Base-by-base conservation (phyloP, 2,888 invertebrate genomes). In the Agrochola circellaris region DNA sequence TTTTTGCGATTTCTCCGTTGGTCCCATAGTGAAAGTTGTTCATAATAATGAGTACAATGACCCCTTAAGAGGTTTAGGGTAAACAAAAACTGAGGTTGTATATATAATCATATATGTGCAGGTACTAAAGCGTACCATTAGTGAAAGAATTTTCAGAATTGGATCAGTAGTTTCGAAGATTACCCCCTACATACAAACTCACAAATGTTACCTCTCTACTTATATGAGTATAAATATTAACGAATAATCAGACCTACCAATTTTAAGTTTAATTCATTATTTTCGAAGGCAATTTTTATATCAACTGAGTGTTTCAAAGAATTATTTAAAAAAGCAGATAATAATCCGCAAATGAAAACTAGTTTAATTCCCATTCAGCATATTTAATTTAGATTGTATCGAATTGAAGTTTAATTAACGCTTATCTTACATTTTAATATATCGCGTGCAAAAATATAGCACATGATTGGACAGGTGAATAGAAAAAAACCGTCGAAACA, bases 371-470 rank as follows among this genome's bases (percentile, higher is more conserved):
- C 3, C 1, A 61, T 42, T 64, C 58, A 68, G 42, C 15, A 58
- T 17, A 38, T 45, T 68, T 20, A 23, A 68, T 54, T 26, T 8
- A 45, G 51, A 82, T 82, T 68, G 54, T 42, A 78, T 83, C 71
- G 42, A 74, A 74, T 78, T 68, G 15, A 9, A 20, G 11, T 58
- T 72, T 66, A 66, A 80, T 73, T 42, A 79, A 1, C 1, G 13
- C 8, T 48, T 74, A 82, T 82, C 83, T 38, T 7, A 60, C 15
- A 34, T 69, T 69, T 70, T 70, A 6, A 34, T 61, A 34, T 15
- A 30, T 60, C 54, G 23, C 74, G 60, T 76, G 77, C 17, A 51
- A 38, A 48, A 60, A 64, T 11, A 54, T n/a, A 26, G 26, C 73
- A 71, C 73, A 58, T 61, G 64, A 71, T 48, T 70, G 15, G 1